Base-by-base conservation (phyloP, 1,140 invertebrate genomes). In the Drosophila paulistorum region DNA sequence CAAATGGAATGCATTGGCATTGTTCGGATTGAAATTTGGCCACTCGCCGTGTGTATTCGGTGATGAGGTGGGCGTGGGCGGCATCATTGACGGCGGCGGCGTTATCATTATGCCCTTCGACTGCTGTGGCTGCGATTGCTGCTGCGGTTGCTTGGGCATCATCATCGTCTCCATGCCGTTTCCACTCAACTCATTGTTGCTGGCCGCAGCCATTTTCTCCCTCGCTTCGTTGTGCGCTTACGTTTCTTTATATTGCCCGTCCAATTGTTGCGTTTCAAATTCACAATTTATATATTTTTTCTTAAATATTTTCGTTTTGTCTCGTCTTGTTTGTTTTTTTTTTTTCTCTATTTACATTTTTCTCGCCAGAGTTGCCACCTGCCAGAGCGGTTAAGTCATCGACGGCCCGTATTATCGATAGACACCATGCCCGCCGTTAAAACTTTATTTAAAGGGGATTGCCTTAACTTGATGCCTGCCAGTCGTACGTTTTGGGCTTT, bases 41-140 rank as follows among this genome's bases (percentile, higher is more conserved):
- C 93, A 94, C 26, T 94, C 93, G 72, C 93, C 85, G 59, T 93
- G 93, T 90, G 93, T 93, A 68, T 91, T 91, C 20, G 90, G 87
- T 60, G 90, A 90, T 30, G 71, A 93, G 83, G 80, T 93, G 91
- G 59, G 93, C 92, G 75, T 93, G 81, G 81, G 92, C 92, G 91
- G 90, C 89, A 90, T 94, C 92, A 86, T 93, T 70, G 71, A 91
- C 76, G 81, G 93, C 93, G 93, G 94, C 94, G 89, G 95, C 93
- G 91, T 95, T 94, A 83, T 94, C 81, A 90, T 90, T n/a, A 87
- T 87, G 9, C 83, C 84, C 66, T 86, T 86, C 23, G 82, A 86
- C 6, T 37, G 57, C 33, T 17, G 26, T 20, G 7, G 79, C 82
- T 11, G 70, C 48, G 69, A 76, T 71, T 20, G 63, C 33, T 35